phyloP scores from a whole-genome alignment of 2,113 vertebrate species.

The Vanacampus margaritifer region DNA sequence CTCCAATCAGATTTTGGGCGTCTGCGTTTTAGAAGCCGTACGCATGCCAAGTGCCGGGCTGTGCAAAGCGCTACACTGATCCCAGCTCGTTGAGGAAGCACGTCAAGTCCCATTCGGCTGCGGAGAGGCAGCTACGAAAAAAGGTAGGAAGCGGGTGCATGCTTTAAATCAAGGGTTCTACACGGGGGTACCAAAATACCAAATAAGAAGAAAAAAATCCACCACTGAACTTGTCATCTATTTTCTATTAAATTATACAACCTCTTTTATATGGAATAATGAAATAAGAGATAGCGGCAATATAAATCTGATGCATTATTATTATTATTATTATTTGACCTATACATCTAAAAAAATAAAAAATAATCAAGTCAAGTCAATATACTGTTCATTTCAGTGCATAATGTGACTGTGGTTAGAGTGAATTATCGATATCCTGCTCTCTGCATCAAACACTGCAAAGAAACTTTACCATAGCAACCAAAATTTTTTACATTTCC shows the following conservation, averaged over 20 bases:
- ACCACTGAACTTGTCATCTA: too few species aligned
- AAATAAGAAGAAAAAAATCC: too few species aligned
- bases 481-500: not conserved
- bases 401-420: not conserved
- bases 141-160: slow-evolving; percentile 75
- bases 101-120: slow-evolving; percentile 90
- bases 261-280: too few species aligned
- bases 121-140: slow-evolving; percentile 89
- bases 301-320: too few species aligned
- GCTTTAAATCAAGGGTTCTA: not conserved
- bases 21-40: slow-evolving; percentile 87
- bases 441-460: too few species aligned
- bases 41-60: slow-evolving; percentile 92
- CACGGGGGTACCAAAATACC: not conserved
- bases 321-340: too few species aligned
- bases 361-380: too few species aligned
- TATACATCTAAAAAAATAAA: too few species aligned
- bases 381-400: not conserved
- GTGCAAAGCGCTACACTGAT: slow-evolving; percentile 93
- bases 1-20: slow-evolving; percentile 8
- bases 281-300: too few species aligned
- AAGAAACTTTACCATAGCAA: too few species aligned
- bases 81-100: slow-evolving; percentile 97
- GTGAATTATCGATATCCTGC: too few species aligned
- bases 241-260: too few species aligned